Percentiles rank a stretch among this genome's conserved stretches.
These are phyloP conservation scores for Nymphalis polychloros DNA, from an alignment of 2,888 invertebrate genomes.

Conservation along the genomic window DNA sequence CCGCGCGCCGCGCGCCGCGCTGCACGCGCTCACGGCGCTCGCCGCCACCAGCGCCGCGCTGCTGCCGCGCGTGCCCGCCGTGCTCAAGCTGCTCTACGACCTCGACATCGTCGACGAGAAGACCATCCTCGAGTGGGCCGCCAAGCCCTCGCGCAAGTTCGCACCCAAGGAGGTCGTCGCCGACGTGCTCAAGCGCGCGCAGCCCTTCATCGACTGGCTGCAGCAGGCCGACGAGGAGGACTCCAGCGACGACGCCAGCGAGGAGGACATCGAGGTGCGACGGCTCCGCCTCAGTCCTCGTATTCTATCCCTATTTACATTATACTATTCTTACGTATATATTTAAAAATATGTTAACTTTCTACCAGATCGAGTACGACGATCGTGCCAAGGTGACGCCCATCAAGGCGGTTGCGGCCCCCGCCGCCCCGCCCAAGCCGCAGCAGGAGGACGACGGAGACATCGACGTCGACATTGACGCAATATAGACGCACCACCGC, in stretches of 20 bases:
- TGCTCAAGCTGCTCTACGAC: constrained; percentile 96
- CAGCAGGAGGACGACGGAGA: constrained; percentile 85
- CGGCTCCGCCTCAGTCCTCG: too few species aligned
- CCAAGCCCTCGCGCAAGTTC: constrained; percentile 97
- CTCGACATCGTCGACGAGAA: constrained; percentile 97
- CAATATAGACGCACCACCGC: constrained; percentile 84
- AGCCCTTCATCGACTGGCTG: constrained; percentile 98
- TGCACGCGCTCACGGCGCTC: constrained; percentile 97
- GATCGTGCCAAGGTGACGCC: constrained; percentile 91
- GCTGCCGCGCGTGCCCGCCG: constrained; percentile 93
- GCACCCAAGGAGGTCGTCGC: constrained; percentile 94
- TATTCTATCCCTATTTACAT: too few species aligned
- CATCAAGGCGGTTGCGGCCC: constrained; percentile 83
- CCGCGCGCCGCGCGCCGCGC: constrained; percentile 94
- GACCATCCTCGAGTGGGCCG: constrained; percentile 96
- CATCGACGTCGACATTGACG: constrained; percentile 95
- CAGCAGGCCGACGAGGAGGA: constrained; percentile 98
- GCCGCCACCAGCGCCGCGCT: constrained; percentile 90
- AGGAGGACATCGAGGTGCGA: constrained; percentile 86
- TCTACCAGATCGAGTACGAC: constrained; percentile 89
- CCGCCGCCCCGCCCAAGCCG: constrained; percentile 50
- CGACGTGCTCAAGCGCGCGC: constrained; percentile 95
- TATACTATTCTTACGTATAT: too few species aligned
- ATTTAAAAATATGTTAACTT: too few species aligned
- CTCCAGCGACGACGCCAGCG: constrained; percentile 84